Conservation (phyloP, 2,113 vertebrate species). For the Oophaga pumilio region DNA sequence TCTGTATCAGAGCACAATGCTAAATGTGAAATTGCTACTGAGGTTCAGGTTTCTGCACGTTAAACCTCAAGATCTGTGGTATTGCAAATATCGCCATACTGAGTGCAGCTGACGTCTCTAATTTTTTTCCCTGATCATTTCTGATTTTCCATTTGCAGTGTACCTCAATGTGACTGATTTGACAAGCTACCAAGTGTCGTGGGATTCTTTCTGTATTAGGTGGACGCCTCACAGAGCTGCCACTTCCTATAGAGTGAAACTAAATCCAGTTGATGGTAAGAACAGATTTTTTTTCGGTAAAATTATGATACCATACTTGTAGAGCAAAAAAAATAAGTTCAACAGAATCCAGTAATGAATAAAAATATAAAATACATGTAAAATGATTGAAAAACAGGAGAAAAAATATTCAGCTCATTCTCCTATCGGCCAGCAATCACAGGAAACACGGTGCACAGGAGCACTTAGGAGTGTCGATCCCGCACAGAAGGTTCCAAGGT, state of each 20-base stretch:
- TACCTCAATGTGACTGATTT: conserved; percentile 93
- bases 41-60: neutral
- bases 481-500: too few species aligned
- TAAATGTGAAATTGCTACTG: neutral
- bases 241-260: conserved; percentile 91
- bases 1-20: neutral
- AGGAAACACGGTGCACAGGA: too few species aligned
- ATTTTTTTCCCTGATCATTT: neutral
- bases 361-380: neutral
- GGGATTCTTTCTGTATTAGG: conserved; percentile 88
- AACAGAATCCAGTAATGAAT: neutral
- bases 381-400: too few species aligned
- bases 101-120: neutral
- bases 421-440: too few species aligned
- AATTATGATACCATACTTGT: neutral
- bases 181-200: conserved; percentile 81
- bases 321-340: neutral
- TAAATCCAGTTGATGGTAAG: conserved; percentile 84
- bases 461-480: too few species aligned
- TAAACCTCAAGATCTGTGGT: neutral
- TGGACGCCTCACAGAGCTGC: conserved; percentile 89
- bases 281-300: neutral
- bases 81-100: neutral
- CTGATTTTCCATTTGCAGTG: conserved; percentile 72
- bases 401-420: too few species aligned